Conservation (phyloP, 2,113 vertebrate species). For the Crotalus viridis region DNA sequence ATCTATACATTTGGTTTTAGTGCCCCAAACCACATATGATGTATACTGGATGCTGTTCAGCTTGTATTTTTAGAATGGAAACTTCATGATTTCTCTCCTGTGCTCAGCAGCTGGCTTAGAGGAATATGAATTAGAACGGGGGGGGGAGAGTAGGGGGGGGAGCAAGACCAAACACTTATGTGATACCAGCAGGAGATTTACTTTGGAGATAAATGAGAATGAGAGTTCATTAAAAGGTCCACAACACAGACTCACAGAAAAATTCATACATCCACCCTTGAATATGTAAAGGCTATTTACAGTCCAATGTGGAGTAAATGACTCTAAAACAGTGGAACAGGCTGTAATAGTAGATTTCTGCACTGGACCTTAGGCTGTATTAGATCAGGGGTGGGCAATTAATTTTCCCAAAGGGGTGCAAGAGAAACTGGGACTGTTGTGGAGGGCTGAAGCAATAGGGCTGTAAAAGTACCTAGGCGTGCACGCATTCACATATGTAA, state of each 20-base stretch:
- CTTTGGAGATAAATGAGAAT: background rate
- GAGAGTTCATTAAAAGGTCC: background rate
- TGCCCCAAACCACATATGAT: background rate
- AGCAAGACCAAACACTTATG: background rate
- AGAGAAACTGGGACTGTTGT: background rate
- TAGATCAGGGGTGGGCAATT: background rate
- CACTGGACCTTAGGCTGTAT: background rate
- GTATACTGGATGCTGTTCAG: background rate
- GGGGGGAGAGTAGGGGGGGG: too few species aligned
- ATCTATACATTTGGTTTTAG: background rate
- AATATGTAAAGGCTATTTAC: background rate
- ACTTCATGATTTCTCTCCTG: background rate
- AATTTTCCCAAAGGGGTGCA: background rate
- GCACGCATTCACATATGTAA: background rate
- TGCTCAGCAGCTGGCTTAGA: too few species aligned
- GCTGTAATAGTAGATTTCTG: background rate
- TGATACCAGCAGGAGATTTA: background rate
- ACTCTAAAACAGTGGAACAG: background rate
- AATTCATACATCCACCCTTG: background rate
- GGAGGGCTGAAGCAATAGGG: background rate
- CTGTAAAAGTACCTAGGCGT: background rate
- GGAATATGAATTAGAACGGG: background rate
- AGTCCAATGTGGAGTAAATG: background rate
- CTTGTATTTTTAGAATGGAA: background rate
- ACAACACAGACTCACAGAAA: background rate